phyloP scores from a whole-genome alignment of 2,888 invertebrate species.

The Diachrysia chrysitis region DNA sequence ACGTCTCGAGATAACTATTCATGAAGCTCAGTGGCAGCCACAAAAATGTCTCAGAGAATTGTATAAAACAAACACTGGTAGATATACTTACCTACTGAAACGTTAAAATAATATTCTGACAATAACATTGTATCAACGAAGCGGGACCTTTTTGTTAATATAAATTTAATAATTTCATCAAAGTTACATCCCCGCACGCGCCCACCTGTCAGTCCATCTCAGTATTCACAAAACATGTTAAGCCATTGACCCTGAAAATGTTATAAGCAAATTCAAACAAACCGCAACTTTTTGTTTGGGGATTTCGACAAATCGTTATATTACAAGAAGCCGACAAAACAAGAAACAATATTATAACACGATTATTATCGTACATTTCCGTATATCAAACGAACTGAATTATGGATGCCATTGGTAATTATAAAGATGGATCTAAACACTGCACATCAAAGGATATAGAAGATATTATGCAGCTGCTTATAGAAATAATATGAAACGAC shows the following conservation, averaged over 20 bases:
- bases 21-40: constrained; percentile 37
- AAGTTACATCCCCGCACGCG: constrained; percentile 6
- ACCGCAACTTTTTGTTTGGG: constrained; percentile 26
- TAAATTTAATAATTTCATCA: background rate
- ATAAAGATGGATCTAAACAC: constrained; percentile 67
- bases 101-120: constrained; percentile 20
- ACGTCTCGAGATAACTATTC: constrained; percentile 64
- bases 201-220: constrained; percentile 5
- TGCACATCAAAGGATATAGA: constrained; percentile 70
- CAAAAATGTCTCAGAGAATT: constrained; percentile 31
- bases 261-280: constrained; percentile 38
- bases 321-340: constrained; percentile 40
- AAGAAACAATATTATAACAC: constrained; percentile 42
- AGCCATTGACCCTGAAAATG: constrained; percentile 19
- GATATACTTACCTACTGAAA: constrained; percentile 24
- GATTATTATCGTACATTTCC: constrained; percentile 54
- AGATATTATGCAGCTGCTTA: constrained; percentile 51
- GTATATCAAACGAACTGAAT: constrained; percentile 50
- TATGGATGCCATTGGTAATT: constrained; percentile 65
- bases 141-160: background rate
- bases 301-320: constrained; percentile 40
- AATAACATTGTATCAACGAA: constrained; percentile 10
- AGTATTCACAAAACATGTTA: constrained; percentile 10
- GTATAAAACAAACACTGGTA: constrained; percentile 15
- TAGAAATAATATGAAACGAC: constrained; percentile 71